These are phyloP conservation scores for Lacerta agilis DNA, from an alignment of 2,797 vertebrate genomes.

Conservation along the genomic window DNA sequence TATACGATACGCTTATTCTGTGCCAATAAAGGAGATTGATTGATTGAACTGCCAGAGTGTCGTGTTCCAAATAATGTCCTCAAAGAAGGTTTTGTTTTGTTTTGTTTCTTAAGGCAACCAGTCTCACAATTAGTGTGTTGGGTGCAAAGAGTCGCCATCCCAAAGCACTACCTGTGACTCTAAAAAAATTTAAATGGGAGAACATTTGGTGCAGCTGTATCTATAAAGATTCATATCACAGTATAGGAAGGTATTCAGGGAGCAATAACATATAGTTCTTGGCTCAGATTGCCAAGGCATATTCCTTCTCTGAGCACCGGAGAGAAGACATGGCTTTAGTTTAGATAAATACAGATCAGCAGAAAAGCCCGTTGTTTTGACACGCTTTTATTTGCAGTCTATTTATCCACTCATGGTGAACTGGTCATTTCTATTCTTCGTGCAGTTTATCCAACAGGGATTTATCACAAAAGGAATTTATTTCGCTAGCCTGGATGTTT, in stretches of 20 bases:
- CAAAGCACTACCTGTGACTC: not conserved
- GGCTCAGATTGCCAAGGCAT: not conserved
- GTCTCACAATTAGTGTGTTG: not conserved
- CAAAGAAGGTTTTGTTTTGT: not conserved
- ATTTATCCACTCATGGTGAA: slow-evolving; percentile 38
- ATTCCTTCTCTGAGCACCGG: not conserved
- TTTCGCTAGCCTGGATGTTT: slow-evolving; percentile 49
- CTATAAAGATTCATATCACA: not conserved
- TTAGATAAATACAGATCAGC: slow-evolving; percentile 1
- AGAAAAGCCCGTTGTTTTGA: not conserved
- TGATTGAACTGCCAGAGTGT: not conserved
- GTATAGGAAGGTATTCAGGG: not conserved
- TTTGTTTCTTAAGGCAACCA: not conserved
- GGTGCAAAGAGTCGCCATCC: not conserved
- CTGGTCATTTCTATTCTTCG: slow-evolving; percentile 34
- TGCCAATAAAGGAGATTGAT: no score
- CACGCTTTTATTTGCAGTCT: slow-evolving; percentile 12
- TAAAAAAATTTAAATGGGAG: not conserved
- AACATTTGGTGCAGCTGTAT: not conserved
- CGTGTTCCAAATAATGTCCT: not conserved
- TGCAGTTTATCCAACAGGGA: slow-evolving; percentile 1
- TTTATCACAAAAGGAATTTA: slow-evolving; percentile 37
- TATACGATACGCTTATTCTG: no score
- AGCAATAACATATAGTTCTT: not conserved
- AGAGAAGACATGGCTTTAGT: not conserved